Base-by-base conservation (phyloP, 2,888 invertebrate species). In the Pandemis heparana region DNA sequence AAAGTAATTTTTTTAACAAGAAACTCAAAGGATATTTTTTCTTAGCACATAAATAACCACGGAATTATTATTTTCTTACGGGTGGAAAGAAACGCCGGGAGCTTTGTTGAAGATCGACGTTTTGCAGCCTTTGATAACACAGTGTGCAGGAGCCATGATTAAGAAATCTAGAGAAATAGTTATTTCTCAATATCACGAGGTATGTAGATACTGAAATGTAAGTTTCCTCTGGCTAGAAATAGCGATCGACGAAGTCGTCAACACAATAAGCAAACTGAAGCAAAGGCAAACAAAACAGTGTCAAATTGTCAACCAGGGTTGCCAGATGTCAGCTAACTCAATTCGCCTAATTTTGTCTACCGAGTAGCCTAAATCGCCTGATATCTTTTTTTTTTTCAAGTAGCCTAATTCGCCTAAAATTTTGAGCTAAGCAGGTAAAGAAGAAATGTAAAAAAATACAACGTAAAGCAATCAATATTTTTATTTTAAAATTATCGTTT, bases 121-220 rank as follows among this genome's bases (percentile, higher is more conserved):
- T 79, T 89, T 91, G 79, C 93, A 94, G 69, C 84, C 87, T 72
- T 87, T 86, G 46, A 94, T 80, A 53, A 85, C 86, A 78, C 93
- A 94, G 70, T 88, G 87, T 16, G 82, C 83, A 56, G 83, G 81
- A 59, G 85, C 77, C 86, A 92, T 87, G n/a, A 75, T 78, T 18
- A 12, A 46, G 23, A 56, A 12, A 32, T 70, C 4, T 66, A 62
- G 23, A 60, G 63, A 39, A 56, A 10, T 12, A 23, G 5, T 56
- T 51, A 12, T 23, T 12, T 56, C 14, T 53, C 7, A 32, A 53
- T 16, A 3, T 1, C 16, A 16, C 51, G 8, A 53, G 18, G 51
- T 53, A 16, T 5, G n/a, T 48, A n/a, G 8, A 16, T 7, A 53
- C 51, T 53, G 51, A 16, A 53, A 48, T 43, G 9, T 12, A 12